Conservation (phyloP, 2,888 invertebrate genomes). For the Dicyrtomina minuta region DNA sequence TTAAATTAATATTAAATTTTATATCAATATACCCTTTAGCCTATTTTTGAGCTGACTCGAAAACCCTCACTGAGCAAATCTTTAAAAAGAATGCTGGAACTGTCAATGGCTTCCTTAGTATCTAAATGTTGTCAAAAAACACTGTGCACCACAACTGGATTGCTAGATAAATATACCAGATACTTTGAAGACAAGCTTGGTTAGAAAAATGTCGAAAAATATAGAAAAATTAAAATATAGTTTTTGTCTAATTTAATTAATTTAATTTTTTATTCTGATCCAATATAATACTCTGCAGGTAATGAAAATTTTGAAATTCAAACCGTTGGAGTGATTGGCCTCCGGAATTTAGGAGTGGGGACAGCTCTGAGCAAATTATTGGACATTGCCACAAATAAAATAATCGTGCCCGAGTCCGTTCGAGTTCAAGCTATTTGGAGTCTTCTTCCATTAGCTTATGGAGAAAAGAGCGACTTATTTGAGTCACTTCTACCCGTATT, state of each 20-base stretch:
- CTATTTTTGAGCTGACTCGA: constrained; percentile 42
- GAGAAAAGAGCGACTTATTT: constrained; percentile 33
- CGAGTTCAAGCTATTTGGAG: constrained; percentile 52
- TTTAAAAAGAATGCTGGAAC: constrained; percentile 38
- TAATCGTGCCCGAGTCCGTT: constrained; percentile 32
- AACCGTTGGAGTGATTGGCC: constrained; percentile 45
- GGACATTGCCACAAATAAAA: constrained; percentile 43
- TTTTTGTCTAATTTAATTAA: background rate
- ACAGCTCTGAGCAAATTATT: constrained; percentile 45
- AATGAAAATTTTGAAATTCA: constrained; percentile 40
- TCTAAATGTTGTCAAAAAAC: constrained; percentile 47
- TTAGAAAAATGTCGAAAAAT: background rate
- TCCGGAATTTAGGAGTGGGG: constrained; percentile 47
- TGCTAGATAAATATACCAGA: constrained; percentile 49
- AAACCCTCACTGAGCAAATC: constrained; percentile 33
- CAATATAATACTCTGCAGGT: background rate
- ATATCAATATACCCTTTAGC: constrained; percentile 36
- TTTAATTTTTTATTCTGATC: constrained; percentile 4
- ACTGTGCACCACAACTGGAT: constrained; percentile 39
- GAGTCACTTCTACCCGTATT: constrained; percentile 47
- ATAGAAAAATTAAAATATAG: background rate
- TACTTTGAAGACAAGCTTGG: constrained; percentile 46
- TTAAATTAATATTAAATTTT: background rate
- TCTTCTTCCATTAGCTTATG: constrained; percentile 38
- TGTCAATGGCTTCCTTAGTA: constrained; percentile 48